Conservation (phyloP, 2,797 vertebrate species). For the Geotrypetes seraphini region DNA sequence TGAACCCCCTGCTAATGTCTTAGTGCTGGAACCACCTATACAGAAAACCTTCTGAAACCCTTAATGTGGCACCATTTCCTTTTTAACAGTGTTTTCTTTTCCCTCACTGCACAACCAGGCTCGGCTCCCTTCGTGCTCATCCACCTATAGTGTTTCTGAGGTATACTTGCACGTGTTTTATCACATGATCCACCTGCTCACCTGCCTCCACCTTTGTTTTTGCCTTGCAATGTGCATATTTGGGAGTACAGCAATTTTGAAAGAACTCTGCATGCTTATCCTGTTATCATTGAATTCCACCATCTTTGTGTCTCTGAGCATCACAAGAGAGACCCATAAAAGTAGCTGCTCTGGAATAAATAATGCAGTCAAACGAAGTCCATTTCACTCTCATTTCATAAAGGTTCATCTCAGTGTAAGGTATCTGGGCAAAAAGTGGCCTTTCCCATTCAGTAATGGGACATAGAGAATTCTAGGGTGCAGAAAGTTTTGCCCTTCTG, state of each 20-base stretch:
- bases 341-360: no score
- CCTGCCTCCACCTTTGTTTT: slow-evolving; percentile 43
- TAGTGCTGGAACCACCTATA: slow-evolving; percentile 51
- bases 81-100: slow-evolving; percentile 75
- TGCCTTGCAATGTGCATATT: slow-evolving; percentile 51
- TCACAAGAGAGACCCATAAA: not conserved
- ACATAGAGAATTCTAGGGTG: no score
- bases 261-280: slow-evolving; percentile 42
- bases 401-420: no score
- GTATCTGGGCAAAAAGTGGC: no score
- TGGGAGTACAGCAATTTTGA: slow-evolving; percentile 25
- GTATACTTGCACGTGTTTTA: slow-evolving; percentile 93
- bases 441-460: no score
- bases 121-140: slow-evolving; percentile 98
- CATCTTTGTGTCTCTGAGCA: slow-evolving; percentile 18
- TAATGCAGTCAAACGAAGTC: no score
- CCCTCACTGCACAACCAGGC: slow-evolving; percentile 86
- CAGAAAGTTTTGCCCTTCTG: no score
- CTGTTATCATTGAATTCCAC: slow-evolving; percentile 37
- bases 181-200: slow-evolving; percentile 61
- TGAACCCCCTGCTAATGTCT: slow-evolving; percentile 42
- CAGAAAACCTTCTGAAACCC: slow-evolving; percentile 51
- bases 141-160: slow-evolving; percentile 99
- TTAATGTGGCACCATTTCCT: slow-evolving; percentile 51
- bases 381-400: no score